phyloP scores from a whole-genome alignment of 2,888 invertebrate genomes.

The Lasioglossum leucozonium region DNA sequence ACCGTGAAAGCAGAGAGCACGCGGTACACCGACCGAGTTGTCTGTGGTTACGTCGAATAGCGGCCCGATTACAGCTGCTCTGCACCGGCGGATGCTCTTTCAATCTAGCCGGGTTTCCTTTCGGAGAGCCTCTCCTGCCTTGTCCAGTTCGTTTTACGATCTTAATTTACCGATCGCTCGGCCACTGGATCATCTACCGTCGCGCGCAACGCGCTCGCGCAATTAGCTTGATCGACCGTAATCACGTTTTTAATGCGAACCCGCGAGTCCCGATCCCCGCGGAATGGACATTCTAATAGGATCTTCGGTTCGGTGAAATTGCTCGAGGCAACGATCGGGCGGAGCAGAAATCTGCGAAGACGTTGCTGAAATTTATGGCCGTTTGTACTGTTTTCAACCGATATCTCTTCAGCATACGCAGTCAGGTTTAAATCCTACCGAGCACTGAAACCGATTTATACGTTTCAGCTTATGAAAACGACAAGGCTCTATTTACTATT shows the following conservation, averaged over 20 bases:
- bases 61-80: slow-evolving; percentile 9
- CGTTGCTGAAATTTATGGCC: no score
- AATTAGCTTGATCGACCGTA: neutral
- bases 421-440: no score
- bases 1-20: slow-evolving; percentile 24
- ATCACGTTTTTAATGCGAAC: neutral
- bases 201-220: neutral
- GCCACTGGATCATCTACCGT: neutral
- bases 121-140: neutral
- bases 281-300: neutral
- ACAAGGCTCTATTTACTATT: no score
- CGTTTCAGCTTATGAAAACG: no score
- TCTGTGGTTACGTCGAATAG: slow-evolving; percentile 21
- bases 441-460: no score
- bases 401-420: no score
- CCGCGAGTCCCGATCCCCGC: neutral
- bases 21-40: slow-evolving; percentile 15
- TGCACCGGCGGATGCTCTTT: slow-evolving; percentile 2
- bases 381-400: no score
- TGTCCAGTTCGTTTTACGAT: neutral
- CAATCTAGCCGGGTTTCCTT: slow-evolving; percentile 15
- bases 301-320: no score
- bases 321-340: no score
- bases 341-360: no score
- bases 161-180: neutral